These are phyloP conservation scores for Anthopleura xanthogrammica DNA, from an alignment of 92 coral and sea anemone species.

Conservation along the genomic window DNA sequence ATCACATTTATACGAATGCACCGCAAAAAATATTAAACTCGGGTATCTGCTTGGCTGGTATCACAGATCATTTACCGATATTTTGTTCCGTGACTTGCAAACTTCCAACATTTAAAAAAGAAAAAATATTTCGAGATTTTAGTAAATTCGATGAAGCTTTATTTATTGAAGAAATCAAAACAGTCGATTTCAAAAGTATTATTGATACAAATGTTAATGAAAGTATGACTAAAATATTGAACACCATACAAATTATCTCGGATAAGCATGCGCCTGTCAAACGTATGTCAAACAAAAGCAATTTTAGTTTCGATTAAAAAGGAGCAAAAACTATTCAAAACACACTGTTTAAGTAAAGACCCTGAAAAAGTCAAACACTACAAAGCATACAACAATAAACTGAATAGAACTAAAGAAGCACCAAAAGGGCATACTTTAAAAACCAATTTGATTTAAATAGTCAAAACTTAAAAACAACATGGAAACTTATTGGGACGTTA, in stretches of 20 bases:
- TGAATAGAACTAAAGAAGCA: conserved; percentile 44
- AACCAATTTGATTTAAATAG: conserved; percentile 42
- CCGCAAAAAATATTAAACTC: conserved; percentile 49
- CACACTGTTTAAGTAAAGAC: conserved; percentile 44
- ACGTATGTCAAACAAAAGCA: conserved; percentile 11
- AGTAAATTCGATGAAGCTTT: conserved; percentile 45
- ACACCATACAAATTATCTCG: background rate
- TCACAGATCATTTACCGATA: conserved; percentile 24
- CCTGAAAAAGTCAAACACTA: conserved; percentile 42
- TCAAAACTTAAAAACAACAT: conserved; percentile 50
- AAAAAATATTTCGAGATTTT: conserved; percentile 51
- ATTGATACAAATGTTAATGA: conserved; percentile 26
- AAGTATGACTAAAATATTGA: conserved; percentile 33
- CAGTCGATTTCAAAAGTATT: conserved; percentile 38
- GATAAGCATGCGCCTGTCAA: too few species aligned
- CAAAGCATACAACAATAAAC: conserved; percentile 47
- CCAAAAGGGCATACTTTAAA: conserved; percentile 36
- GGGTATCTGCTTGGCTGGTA: conserved; percentile 44
- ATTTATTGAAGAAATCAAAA: conserved; percentile 43
- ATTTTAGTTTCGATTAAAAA: conserved; percentile 41
- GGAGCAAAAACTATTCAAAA: conserved; percentile 42
- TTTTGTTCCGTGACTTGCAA: conserved; percentile 53
- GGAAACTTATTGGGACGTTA: conserved; percentile 51
- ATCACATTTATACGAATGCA: conserved; percentile 57
- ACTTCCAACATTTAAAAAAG: conserved; percentile 13